A percentile compares a stretch with the other conserved stretches of the same genome.
Evolutionary conservation across 1,140 invertebrate genomes (phyloP).

Genomic region (Apis mellifera): DNA sequence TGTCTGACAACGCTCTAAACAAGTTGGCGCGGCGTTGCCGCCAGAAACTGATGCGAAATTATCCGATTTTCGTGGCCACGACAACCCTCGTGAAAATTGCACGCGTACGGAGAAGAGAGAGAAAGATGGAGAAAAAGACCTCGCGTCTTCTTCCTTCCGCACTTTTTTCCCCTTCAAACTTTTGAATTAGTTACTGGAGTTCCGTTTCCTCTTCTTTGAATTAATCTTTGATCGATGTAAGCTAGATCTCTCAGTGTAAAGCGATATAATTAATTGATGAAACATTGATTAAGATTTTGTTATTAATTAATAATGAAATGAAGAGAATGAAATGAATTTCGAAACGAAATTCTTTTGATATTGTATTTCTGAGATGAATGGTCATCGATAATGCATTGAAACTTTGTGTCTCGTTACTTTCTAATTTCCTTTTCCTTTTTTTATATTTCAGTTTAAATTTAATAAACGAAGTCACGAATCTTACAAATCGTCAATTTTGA

Average conservation of each 20-base stretch:
- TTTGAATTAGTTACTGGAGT: neutral
- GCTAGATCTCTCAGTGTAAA: too few relatives aligned
- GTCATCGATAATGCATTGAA: too few relatives aligned
- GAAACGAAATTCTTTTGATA: too few relatives aligned
- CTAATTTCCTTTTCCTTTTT: too few relatives aligned
- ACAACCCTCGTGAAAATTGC: neutral
- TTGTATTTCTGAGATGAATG: too few relatives aligned
- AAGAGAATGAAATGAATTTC: too few relatives aligned
- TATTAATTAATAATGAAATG: too few relatives aligned
- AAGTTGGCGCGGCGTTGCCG: neutral
- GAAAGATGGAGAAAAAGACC: slow-evolving; percentile 9
- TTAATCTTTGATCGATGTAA: neutral
- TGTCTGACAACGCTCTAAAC: neutral
- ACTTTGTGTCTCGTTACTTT: too few relatives aligned
- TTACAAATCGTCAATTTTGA: neutral
- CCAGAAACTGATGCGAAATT: slow-evolving; percentile 11
- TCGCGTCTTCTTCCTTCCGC: neutral
- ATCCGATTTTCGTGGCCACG: slow-evolving; percentile 37
- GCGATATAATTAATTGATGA: too few relatives aligned
- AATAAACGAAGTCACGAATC: too few relatives aligned
- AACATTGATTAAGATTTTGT: too few relatives aligned
- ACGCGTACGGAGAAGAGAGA: neutral
- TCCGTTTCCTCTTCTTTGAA: neutral
- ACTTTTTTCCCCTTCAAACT: neutral
- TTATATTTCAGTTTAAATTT: too few relatives aligned